A percentile compares a stretch with the other conserved stretches of the same genome.
Evolutionary conservation across 2,797 vertebrate species (phyloP).

Genomic region (Alectoris magna): DNA sequence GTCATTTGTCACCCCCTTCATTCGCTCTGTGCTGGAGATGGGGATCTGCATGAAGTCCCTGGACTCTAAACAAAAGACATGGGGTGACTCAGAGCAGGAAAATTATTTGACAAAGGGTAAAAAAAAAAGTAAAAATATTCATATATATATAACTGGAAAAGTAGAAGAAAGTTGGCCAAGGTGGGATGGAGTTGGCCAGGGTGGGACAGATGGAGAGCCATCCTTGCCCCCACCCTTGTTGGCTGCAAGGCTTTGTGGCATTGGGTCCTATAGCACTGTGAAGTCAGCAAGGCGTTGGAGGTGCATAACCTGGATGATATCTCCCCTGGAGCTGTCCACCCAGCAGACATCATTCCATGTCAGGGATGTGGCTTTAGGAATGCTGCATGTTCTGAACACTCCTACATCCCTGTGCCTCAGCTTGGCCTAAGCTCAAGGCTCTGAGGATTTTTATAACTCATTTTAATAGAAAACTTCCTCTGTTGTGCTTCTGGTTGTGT

Average conservation of each 20-base stretch:
- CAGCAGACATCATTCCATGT: not conserved
- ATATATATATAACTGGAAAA: not conserved
- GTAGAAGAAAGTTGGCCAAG: not conserved
- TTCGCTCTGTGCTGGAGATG: not conserved
- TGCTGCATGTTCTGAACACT: not conserved
- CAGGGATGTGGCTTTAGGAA: fast-evolving
- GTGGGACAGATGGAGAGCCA: not conserved
- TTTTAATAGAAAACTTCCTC: not conserved
- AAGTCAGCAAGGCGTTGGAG: not conserved
- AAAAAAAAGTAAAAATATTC: not conserved
- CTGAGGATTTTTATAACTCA: not conserved
- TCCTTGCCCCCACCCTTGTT: not conserved
- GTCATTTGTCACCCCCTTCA: not conserved
- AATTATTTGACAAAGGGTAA: not conserved
- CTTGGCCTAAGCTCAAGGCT: not conserved
- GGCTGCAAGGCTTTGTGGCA: not conserved
- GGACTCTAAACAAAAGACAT: not conserved
- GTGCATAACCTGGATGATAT: not conserved
- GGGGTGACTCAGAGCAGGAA: not conserved
- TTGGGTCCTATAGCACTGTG: not conserved
- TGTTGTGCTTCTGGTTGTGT: not conserved
- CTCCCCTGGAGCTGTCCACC: fast-evolving
- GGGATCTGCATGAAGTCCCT: too few relatives aligned
- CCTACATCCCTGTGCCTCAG: not conserved
- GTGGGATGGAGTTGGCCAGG: too few relatives aligned